Evolutionary conservation across 2,888 invertebrate genomes (phyloP), one percentile per base, ranked within the genome.

Genomic region (Lycocerus yunnanus): DNA sequence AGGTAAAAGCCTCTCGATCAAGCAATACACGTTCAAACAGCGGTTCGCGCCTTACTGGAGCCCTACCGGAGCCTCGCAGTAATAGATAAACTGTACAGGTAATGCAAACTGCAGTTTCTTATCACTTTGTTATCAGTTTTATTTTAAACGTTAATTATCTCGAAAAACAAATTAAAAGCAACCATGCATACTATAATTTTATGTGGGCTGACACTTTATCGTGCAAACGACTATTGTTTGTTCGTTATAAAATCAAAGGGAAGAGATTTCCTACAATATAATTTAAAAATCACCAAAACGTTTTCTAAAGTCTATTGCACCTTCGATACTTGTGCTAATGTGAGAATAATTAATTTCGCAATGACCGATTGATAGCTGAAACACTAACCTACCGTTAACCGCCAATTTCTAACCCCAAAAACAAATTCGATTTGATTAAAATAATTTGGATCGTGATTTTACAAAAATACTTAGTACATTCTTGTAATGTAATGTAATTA

Each of bases 1-100:
- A 69, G 27, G 16, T 65, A 70, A 68, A 43, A 71, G 63, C 72
- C 27, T 72, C 68, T 72, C 63, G 43, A 75, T 66, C 75, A 75
- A 68, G 74, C 71, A 74, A 67, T 59, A 69, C 74, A 60, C 65
- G 69, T 69, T 72, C 59, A 68, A 67, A 74, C 70, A 70, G 77
- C 72, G 76, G 72, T 69, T 73, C 68, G 69, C 68, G 65, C 61
- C 66, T 75, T 66, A 78, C 75, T 78, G 78, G 70, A 71, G 76
- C 76, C 77, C 73, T 63, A 68, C 71, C 65, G 73, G 75, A 68
- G 77, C 77, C 75, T 72, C 74, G 74, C 72, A 58, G 66, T 72
- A 18, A 24, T 65, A 20, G 75, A 75, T 75, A 75, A 75, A 59
- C 69, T 20, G 67, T 65, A 43, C 72, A 75, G 75, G 75, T 75